These are phyloP conservation scores for Campylomormyrus tamandua DNA, from an alignment of 2,113 vertebrate genomes.

Conservation along the genomic window DNA sequence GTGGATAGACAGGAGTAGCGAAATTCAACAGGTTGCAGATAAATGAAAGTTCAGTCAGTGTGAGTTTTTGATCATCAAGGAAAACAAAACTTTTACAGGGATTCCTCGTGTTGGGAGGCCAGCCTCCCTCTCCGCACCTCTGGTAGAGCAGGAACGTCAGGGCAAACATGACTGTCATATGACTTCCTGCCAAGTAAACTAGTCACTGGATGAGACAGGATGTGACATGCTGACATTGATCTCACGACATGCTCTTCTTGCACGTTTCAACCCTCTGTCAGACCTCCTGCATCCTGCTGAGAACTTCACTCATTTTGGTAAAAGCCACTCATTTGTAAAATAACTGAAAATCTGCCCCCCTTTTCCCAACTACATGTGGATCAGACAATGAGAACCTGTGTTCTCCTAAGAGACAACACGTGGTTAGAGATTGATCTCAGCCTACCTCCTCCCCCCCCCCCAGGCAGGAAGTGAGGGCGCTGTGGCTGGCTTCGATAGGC, in stretches of 20 bases:
- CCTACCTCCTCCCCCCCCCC: background rate
- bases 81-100: background rate
- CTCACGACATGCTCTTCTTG: slow-evolving; percentile 26
- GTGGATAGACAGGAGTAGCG: background rate
- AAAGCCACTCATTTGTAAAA: background rate
- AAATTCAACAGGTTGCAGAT: background rate
- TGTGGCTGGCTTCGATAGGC: background rate
- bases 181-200: slow-evolving; percentile 56
- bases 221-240: slow-evolving; percentile 48
- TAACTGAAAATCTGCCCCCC: background rate
- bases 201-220: slow-evolving; percentile 43
- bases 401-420: background rate
- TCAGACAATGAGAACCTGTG: background rate
- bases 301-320: background rate
- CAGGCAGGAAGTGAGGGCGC: background rate
- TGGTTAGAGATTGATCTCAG: background rate
- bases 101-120: background rate
- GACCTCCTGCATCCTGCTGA: background rate
- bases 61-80: background rate
- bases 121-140: slow-evolving; percentile 5
- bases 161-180: slow-evolving; percentile 53
- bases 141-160: slow-evolving; percentile 28
- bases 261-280: background rate
- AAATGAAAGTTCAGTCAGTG: background rate
- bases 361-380: background rate